Percentiles rank a stretch among this genome's conserved stretches.
Evolutionary conservation across 2,888 invertebrate genomes (phyloP).

Genomic region (Mythimna impura): DNA sequence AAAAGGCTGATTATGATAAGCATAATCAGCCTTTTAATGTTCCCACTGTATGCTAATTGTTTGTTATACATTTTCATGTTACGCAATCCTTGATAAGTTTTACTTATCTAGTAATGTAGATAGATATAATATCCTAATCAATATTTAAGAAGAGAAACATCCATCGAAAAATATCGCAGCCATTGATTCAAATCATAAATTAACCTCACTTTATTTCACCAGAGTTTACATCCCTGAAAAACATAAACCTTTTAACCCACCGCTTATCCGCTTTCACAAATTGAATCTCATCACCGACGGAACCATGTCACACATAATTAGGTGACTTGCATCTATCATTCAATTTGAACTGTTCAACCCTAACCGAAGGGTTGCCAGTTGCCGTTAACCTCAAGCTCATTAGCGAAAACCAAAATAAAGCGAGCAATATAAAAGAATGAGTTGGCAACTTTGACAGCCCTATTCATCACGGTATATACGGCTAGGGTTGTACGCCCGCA

Average conservation of each 20-base stretch:
- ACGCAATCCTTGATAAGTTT: no score
- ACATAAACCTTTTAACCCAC: slow-evolving; percentile 25
- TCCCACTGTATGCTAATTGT: no score
- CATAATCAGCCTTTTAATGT: no score
- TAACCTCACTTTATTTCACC: slow-evolving; percentile 16
- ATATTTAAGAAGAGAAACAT: neutral
- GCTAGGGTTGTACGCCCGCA: slow-evolving; percentile 40
- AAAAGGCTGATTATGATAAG: no score
- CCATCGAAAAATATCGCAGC: neutral
- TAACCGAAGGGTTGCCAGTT: slow-evolving; percentile 52
- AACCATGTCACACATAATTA: slow-evolving; percentile 64
- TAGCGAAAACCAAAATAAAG: slow-evolving; percentile 83
- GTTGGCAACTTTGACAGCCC: slow-evolving; percentile 75
- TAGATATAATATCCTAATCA: no score
- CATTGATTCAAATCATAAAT: neutral
- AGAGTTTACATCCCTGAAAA: slow-evolving; percentile 34
- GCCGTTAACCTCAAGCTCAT: slow-evolving; percentile 75
- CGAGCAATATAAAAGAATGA: slow-evolving; percentile 88
- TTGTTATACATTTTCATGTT: no score
- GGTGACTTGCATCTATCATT: slow-evolving; percentile 65
- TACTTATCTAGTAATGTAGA: no score
- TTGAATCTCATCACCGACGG: slow-evolving; percentile 49
- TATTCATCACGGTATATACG: slow-evolving; percentile 73
- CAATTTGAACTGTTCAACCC: slow-evolving; percentile 61
- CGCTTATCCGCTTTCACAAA: slow-evolving; percentile 53